phyloP scores from a whole-genome alignment of 2,888 invertebrate genomes.

The Drosophila acutilabella region DNA sequence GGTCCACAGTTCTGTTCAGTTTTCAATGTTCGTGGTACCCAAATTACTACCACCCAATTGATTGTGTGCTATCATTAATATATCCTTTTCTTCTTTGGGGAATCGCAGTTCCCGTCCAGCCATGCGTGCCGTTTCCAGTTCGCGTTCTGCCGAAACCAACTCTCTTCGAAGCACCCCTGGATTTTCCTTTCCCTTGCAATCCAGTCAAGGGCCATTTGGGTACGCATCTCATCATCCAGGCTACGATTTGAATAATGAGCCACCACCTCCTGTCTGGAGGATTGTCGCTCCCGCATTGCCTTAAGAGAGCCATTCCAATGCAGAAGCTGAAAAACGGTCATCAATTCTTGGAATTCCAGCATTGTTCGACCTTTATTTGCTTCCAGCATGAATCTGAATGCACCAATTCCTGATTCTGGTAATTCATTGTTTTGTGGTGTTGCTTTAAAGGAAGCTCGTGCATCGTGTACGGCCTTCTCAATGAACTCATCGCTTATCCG shows the following conservation, averaged over 20 bases:
- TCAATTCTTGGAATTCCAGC: constrained; percentile 97
- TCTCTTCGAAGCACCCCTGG: constrained; percentile 92
- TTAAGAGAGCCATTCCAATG: constrained; percentile 99
- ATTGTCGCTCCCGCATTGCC: constrained; percentile 97
- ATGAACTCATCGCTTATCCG: constrained; percentile 97
- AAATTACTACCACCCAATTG: constrained; percentile 88
- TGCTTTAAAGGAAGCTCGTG: constrained; percentile 93
- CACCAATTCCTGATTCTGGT: constrained; percentile 90
- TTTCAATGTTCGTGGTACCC: constrained; percentile 68
- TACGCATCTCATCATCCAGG: constrained; percentile 97
- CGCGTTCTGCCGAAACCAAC: constrained; percentile 93
- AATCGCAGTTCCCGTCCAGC: constrained; percentile 96
- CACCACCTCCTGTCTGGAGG: constrained; percentile 96
- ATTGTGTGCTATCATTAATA: constrained; percentile 94
- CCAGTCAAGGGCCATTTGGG: constrained; percentile 98
- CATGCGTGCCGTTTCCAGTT: constrained; percentile 93
- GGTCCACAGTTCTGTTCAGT: constrained; percentile 52
- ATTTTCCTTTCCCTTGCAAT: constrained; percentile 92
- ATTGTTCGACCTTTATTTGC: constrained; percentile 96
- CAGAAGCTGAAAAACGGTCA: constrained; percentile 98
- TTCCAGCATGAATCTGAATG: constrained; percentile 91
- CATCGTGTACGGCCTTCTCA: constrained; percentile 96
- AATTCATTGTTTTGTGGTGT: constrained; percentile 87
- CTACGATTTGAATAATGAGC: constrained; percentile 97
- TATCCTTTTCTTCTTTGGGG: constrained; percentile 98